phyloP scores from a whole-genome alignment of 2,888 invertebrate genomes.

The Megamerina dolium region DNA sequence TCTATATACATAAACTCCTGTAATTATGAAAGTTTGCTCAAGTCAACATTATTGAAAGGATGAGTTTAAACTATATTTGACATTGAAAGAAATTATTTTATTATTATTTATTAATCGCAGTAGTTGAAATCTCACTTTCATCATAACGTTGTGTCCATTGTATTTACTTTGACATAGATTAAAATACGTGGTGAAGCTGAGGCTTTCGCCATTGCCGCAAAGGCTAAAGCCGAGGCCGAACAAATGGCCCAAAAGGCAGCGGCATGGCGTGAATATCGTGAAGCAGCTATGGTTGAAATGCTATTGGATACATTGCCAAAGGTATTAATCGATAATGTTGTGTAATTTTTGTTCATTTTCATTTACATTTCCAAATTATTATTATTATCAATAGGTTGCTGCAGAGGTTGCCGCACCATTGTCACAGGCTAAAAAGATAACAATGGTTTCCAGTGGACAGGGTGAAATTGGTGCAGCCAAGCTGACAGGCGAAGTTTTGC shows the following conservation, averaged over 20 bases:
- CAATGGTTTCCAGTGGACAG: constrained; percentile 90
- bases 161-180: constrained; percentile 40
- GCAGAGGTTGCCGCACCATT: constrained; percentile 95
- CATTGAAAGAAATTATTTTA: too few relatives aligned
- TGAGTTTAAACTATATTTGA: too few relatives aligned
- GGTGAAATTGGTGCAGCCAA: constrained; percentile 92
- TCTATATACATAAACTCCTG: too few relatives aligned
- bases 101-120: too few relatives aligned
- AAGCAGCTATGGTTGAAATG: constrained; percentile 95
- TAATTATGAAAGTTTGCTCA: too few relatives aligned
- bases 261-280: constrained; percentile 94
- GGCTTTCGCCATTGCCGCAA: constrained; percentile 89
- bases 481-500: constrained; percentile 87
- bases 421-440: constrained; percentile 89
- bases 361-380: background rate
- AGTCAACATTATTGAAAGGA: too few relatives aligned
- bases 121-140: too few relatives aligned
- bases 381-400: constrained; percentile 63
- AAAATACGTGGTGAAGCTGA: constrained; percentile 81
- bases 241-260: constrained; percentile 97
- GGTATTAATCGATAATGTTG: constrained; percentile 52
- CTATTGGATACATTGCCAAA: constrained; percentile 90
- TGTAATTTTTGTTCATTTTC: background rate
- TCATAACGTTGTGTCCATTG: too few relatives aligned
- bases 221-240: constrained; percentile 92